Evolutionary conservation across 2,113 vertebrate species (phyloP).

Genomic region (Phalacrocorax pelagicus): DNA sequence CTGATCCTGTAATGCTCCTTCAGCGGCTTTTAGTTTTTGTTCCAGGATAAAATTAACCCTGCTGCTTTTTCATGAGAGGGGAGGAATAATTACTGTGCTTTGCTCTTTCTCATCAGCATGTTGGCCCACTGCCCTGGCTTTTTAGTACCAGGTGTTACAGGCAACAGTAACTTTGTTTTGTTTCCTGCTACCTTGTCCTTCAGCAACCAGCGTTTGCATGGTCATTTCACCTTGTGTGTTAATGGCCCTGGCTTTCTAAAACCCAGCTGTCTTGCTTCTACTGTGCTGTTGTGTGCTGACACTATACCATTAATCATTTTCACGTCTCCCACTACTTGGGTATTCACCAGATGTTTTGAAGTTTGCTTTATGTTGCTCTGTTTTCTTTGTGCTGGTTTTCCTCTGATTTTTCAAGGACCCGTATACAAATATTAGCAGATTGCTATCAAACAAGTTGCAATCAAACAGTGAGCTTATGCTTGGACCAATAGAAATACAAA

Average conservation of each 20-base stretch:
- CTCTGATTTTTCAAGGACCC: constrained; percentile 9
- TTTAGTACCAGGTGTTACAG: background rate
- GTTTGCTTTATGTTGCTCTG: background rate
- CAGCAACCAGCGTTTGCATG: background rate
- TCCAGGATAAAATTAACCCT: constrained; percentile 1
- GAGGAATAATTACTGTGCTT: background rate
- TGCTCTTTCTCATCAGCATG: background rate
- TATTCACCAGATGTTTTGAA: constrained; percentile 2
- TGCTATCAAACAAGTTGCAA: background rate
- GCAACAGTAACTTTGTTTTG: background rate
- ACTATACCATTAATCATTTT: constrained; percentile 21
- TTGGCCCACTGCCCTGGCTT: constrained; percentile 16
- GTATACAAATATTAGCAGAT: background rate
- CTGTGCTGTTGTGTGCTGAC: background rate
- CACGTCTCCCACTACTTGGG: background rate
- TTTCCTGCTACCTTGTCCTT: constrained; percentile 1
- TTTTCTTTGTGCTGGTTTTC: background rate
- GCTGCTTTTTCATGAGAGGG: background rate
- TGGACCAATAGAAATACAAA: background rate
- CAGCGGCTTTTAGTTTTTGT: background rate
- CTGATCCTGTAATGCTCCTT: background rate
- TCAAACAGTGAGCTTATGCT: background rate
- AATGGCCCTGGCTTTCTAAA: background rate
- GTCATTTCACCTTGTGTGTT: background rate
- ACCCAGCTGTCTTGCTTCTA: background rate